Base-by-base conservation (phyloP, 2,113 vertebrate genomes). In the Nettapus auritus region DNA sequence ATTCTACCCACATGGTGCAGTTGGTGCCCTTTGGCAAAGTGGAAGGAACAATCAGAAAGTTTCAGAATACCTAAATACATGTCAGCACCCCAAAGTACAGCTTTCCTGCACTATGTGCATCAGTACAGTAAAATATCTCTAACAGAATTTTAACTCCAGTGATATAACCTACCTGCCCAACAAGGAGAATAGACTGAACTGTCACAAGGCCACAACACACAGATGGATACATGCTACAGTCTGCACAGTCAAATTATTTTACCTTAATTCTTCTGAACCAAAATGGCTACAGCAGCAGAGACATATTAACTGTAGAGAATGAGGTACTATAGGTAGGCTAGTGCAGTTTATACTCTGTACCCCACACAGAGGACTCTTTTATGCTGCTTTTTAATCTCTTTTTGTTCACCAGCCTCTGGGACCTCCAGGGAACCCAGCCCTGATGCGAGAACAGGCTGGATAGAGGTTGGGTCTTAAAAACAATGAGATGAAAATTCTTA, bases 361-460 rank as follows among this genome's bases (percentile, higher is more conserved):
- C 18, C 53, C 28, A n/a, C 3, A n/a, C 2, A 2, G 33, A 77
- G 6, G 48, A 68, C 73, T 33, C 20, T 68, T 77, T 42, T 34
- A 34, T 34, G 34, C 18, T 40, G 34, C 14, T 62, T 25, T 44
- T 85, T 31, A 31, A 42, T 12, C 8, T 60, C 16, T 56, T 67
- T 38, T 56, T 33, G 40, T 67, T 77, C 75, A 81, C 17, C 31
- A 84, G 1, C 1, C 13, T 17, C 44, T 80, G 59, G 18, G 11
- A 71, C 10, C 10, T 69, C 55, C 73, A 52, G 23, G 89, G 44
- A 87, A 44, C 44, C 29, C 33, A 88, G 29, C 40, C 63, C 34
- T 77, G n/a, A 25, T 0, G 1, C 12, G 57, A 20, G 31, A 74
- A 8, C 1, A 3, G n/a, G 8, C 16, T 85, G 40, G 89, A 77